Conservation (phyloP, 2,113 vertebrate genomes). For the human (Homo sapiens) region GRCh38 chrX:109852001-109852500, state of each 20-base stretch:
- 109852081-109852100: background rate
- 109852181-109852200: background rate
- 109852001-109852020: background rate
- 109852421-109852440: no score
- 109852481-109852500: no score
- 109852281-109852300: no score
- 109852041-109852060: background rate
- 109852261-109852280: no score
- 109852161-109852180: background rate
- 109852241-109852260: background rate
- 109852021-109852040: background rate
- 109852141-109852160: background rate
- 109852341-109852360: no score
- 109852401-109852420: no score
- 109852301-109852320: no score
- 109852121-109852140: background rate
- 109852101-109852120: background rate
- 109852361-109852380: no score
- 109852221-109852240: background rate
- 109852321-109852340: no score
- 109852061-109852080: conserved; percentile 21
- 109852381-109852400: no score
- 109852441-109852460: no score
- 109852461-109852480: no score
- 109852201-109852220: conserved; percentile 5